A percentile compares a stretch with the other conserved stretches of the same genome.
Conservation (phyloP, 2,797 vertebrate genomes). For the Channallabes apus region DNA sequence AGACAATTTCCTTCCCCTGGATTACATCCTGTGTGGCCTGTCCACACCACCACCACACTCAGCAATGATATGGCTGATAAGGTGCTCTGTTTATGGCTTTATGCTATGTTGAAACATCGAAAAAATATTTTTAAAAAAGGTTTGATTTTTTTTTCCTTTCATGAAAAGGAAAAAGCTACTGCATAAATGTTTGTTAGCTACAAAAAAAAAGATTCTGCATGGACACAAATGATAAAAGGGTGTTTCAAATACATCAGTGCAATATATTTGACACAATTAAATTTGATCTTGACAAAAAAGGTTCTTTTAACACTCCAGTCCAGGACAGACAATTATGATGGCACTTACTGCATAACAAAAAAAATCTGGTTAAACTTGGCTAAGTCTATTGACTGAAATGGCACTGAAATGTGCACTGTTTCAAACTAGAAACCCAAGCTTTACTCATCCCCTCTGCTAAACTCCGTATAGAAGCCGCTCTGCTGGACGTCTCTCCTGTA, state of each 20-base stretch:
- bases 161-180: not conserved
- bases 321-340: not conserved
- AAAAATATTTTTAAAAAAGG: not conserved
- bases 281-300: not conserved
- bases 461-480: slow-evolving; percentile 47
- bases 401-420: not conserved
- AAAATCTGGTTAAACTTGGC: not conserved
- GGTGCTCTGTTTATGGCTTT: slow-evolving; percentile 16
- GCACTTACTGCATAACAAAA: not conserved
- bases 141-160: not conserved
- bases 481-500: slow-evolving; percentile 63
- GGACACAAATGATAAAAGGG: not conserved
- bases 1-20: slow-evolving; percentile 14
- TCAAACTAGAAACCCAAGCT: not conserved
- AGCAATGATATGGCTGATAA: slow-evolving; percentile 25
- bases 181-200: not conserved
- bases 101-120: not conserved
- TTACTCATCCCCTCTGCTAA: slow-evolving; percentile 5
- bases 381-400: not conserved
- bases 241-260: not conserved
- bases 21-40: slow-evolving; percentile 7
- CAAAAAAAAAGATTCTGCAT: not conserved
- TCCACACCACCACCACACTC: slow-evolving; percentile 19
- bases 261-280: not conserved
- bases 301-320: not conserved